A percentile compares a stretch with the other conserved stretches of the same genome.
Conservation (phyloP, 2,888 invertebrate genomes). For the Hypena proboscidalis region DNA sequence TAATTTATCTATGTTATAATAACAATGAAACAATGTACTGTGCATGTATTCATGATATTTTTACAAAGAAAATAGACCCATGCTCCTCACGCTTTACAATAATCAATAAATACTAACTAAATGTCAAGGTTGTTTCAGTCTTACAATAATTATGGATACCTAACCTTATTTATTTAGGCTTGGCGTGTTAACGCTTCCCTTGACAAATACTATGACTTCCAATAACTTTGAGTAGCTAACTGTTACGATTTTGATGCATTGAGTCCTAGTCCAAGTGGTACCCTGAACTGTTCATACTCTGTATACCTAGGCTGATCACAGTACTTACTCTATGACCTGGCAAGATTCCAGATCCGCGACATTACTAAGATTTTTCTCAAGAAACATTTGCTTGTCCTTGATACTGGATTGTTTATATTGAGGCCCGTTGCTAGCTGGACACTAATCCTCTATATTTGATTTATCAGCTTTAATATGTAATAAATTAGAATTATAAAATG, state of each 20-base stretch:
- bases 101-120: slow-evolving; percentile 41
- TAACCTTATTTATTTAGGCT: slow-evolving; percentile 14
- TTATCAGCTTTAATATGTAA: no score
- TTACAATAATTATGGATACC: slow-evolving; percentile 15
- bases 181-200: slow-evolving; percentile 21
- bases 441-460: not conserved
- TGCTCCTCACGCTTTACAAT: not conserved
- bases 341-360: not conserved
- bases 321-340: not conserved
- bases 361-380: not conserved
- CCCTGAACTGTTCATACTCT: no score
- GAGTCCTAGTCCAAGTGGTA: no score
- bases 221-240: no score
- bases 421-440: not conserved
- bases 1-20: no score
- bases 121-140: slow-evolving; percentile 33
- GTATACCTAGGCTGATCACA: not conserved
- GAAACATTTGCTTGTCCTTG: not conserved
- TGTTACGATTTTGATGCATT: no score
- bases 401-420: not conserved
- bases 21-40: no score
- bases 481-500: no score
- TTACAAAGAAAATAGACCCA: no score
- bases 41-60: no score
- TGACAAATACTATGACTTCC: not conserved